phyloP scores from a whole-genome alignment of 37 sponge, comb jelly and placozoan species.

The Hexactinellida sp. region DNA sequence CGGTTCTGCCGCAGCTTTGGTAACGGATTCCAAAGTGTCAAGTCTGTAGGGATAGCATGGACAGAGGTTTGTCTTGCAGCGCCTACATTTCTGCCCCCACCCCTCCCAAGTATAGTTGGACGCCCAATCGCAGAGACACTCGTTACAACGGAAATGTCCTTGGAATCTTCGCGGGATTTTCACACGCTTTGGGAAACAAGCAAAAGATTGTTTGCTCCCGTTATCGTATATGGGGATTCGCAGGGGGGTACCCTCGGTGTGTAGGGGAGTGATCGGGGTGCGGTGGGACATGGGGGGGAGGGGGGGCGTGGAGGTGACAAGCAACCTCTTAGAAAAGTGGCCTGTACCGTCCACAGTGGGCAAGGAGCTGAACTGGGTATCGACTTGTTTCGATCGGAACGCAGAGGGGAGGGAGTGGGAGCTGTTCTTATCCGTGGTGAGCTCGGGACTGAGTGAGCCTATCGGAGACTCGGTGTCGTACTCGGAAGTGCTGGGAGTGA shows the following conservation, averaged over 20 bases:
- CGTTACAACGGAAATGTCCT: conserved; percentile 23
- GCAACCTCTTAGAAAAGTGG: background rate
- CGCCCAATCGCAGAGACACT: conserved; percentile 18
- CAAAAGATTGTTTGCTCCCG: background rate
- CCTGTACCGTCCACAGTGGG: background rate
- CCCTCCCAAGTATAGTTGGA: conserved; percentile 29
- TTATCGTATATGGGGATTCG: background rate
- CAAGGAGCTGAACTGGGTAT: background rate
- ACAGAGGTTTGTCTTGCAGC: background rate
- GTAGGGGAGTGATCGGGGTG: conserved; percentile 13
- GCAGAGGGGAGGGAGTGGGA: background rate
- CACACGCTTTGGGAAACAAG: background rate
- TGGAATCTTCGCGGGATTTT: background rate
- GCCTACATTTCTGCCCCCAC: conserved; percentile 21
- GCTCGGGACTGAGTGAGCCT: background rate
- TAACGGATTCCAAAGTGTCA: background rate
- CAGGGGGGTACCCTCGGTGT: background rate
- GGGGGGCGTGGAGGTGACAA: background rate
- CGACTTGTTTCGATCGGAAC: background rate
- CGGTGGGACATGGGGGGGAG: background rate
- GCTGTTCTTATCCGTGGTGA: background rate
- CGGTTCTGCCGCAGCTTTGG: background rate
- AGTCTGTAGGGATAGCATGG: background rate
- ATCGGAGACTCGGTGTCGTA: background rate
- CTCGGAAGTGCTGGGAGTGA: background rate